Conservation (phyloP, 2,113 vertebrate species). For the Ictidomys tridecemlineatus region DNA sequence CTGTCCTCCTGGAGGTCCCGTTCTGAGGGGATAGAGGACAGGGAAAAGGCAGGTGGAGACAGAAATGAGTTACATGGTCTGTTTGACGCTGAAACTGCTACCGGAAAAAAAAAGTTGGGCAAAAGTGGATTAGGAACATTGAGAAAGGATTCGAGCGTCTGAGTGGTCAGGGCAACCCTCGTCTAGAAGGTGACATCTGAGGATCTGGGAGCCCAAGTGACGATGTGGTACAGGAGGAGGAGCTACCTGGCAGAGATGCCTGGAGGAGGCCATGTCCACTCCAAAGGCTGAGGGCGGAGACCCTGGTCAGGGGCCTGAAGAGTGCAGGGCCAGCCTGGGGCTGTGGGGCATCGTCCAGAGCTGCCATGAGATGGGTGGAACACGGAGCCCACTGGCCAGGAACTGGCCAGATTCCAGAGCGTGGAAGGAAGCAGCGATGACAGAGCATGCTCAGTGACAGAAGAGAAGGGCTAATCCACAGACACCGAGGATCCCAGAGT, state of each 20-base stretch:
- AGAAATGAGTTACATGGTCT: rapidly evolving
- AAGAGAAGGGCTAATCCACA: neutral
- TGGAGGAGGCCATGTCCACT: rapidly evolving
- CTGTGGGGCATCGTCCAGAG: rapidly evolving
- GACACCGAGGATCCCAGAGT: neutral
- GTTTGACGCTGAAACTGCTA: too few species aligned
- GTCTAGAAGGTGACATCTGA: too few species aligned
- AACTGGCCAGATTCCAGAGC: neutral
- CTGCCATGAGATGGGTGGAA: rapidly evolving
- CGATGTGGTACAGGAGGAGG: rapidly evolving
- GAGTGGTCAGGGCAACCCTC: neutral
- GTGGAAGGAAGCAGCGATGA: neutral
- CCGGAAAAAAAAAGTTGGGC: neutral
- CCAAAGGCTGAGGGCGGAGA: neutral
- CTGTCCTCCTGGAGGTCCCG: neutral
- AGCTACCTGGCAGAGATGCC: too few species aligned
- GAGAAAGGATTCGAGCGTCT: rapidly evolving
- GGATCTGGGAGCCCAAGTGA: neutral
- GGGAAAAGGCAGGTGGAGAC: neutral
- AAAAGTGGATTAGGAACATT: rapidly evolving
- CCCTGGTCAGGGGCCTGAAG: rapidly evolving
- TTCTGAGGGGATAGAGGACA: neutral
- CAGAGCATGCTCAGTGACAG: neutral
- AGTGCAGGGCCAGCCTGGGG: rapidly evolving
- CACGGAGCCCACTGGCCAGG: rapidly evolving